Evolutionary conservation across 2,797 vertebrate genomes (phyloP).

Genomic region (Eulemur coronatus): DNA sequence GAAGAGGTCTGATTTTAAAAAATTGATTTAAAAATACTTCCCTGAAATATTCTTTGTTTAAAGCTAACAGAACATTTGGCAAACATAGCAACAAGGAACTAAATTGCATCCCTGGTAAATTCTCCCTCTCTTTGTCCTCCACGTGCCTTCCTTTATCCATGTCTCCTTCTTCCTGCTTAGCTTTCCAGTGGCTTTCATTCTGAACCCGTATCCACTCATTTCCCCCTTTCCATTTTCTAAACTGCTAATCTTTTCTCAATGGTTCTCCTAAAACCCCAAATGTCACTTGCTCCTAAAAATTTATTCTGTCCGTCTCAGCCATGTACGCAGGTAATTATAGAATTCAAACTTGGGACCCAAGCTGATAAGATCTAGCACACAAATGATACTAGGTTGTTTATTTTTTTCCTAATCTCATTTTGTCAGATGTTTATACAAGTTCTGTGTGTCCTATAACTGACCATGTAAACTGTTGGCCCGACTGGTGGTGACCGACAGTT

Average conservation of each 20-base stretch:
- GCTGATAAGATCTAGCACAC: neutral
- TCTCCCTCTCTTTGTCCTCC: too few relatives aligned
- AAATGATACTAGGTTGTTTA: neutral
- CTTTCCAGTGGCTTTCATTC: neutral
- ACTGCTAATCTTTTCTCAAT: neutral
- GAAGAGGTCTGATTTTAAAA: neutral
- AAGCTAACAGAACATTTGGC: neutral
- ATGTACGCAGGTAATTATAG: neutral
- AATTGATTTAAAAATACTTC: neutral
- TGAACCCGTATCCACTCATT: neutral
- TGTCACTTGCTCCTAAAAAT: neutral
- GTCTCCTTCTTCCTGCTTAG: neutral
- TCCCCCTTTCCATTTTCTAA: neutral
- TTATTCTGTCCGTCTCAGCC: neutral
- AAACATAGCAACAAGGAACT: neutral
- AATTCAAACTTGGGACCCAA: neutral
- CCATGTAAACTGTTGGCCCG: neutral
- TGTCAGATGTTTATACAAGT: neutral
- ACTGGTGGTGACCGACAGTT: neutral
- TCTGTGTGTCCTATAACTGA: neutral
- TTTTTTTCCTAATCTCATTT: neutral
- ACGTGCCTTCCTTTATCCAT: neutral
- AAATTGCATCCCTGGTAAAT: neutral
- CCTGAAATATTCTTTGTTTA: neutral
- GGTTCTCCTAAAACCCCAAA: neutral